Conservation (phyloP, 2,888 invertebrate genomes). For the Meta bourneti region DNA sequence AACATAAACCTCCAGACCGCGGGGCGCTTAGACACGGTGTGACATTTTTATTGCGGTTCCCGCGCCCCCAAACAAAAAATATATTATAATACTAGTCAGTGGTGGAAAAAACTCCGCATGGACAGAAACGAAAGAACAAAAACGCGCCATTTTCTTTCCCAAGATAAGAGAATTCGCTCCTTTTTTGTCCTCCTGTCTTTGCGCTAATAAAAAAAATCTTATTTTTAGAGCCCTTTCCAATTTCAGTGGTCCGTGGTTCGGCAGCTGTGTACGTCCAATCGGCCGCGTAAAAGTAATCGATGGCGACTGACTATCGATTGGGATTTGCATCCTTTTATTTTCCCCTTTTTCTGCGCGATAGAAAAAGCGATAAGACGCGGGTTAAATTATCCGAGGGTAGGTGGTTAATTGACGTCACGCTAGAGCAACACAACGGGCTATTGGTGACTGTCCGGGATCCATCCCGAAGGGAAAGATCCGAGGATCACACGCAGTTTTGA, state of each 20-base stretch:
- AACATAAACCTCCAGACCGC: slow-evolving; percentile 48
- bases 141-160: slow-evolving; percentile 18
- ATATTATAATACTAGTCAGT: slow-evolving; percentile 15
- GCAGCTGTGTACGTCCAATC: background rate
- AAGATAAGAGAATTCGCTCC: background rate
- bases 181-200: background rate
- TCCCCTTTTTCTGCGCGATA: background rate
- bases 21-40: slow-evolving; percentile 15
- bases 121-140: slow-evolving; percentile 9
- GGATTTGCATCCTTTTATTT: background rate
- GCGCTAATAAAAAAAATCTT: slow-evolving; percentile 11
- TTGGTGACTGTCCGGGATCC: no score
- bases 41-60: slow-evolving; percentile 63
- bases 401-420: no score
- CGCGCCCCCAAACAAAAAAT: slow-evolving; percentile 16
- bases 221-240: background rate
- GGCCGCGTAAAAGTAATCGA: background rate
- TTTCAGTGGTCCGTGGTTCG: background rate
- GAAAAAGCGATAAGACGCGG: no score
- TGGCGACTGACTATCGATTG: background rate
- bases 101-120: background rate
- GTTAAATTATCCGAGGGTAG: no score
- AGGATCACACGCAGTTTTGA: no score
- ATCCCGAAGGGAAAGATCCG: no score
- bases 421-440: no score